These are phyloP conservation scores for Callyntrura sp. DNA, from an alignment of 2,888 invertebrate species.

Conservation along the genomic window DNA sequence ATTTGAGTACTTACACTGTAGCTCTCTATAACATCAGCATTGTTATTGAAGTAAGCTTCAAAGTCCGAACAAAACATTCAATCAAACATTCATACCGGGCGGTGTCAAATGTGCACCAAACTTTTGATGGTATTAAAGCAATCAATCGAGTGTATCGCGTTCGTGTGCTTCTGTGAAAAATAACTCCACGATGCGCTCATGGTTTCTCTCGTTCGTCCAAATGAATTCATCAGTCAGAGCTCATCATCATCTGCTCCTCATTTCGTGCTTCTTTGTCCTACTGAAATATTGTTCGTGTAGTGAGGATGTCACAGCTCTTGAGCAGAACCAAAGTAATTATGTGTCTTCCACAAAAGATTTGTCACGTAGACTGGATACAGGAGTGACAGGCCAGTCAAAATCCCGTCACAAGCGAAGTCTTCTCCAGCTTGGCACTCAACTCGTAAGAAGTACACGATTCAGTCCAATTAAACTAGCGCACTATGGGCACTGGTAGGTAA, in stretches of 20 bases:
- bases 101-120: neutral
- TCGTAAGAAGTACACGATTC: slow-evolving; percentile 60
- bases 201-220: slow-evolving; percentile 13
- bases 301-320: slow-evolving; percentile 17
- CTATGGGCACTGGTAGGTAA: slow-evolving; percentile 75
- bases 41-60: too few relatives aligned
- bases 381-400: slow-evolving; percentile 33
- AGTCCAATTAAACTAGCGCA: slow-evolving; percentile 66
- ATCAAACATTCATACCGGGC: too few relatives aligned
- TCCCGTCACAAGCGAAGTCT: slow-evolving; percentile 66
- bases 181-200: neutral
- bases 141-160: neutral
- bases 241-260: neutral
- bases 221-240: slow-evolving; percentile 22
- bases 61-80: neutral
- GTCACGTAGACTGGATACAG: slow-evolving; percentile 45
- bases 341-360: slow-evolving; percentile 38
- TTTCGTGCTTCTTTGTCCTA: slow-evolving; percentile 3
- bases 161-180: neutral
- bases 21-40: too few relatives aligned
- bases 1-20: too few relatives aligned
- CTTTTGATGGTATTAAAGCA: neutral
- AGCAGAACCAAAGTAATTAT: slow-evolving; percentile 29
- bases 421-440: slow-evolving; percentile 64
- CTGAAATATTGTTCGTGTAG: slow-evolving; percentile 23